Evolutionary conservation across 2,797 vertebrate genomes (phyloP).

Genomic region (Thripadectes ignobilis): DNA sequence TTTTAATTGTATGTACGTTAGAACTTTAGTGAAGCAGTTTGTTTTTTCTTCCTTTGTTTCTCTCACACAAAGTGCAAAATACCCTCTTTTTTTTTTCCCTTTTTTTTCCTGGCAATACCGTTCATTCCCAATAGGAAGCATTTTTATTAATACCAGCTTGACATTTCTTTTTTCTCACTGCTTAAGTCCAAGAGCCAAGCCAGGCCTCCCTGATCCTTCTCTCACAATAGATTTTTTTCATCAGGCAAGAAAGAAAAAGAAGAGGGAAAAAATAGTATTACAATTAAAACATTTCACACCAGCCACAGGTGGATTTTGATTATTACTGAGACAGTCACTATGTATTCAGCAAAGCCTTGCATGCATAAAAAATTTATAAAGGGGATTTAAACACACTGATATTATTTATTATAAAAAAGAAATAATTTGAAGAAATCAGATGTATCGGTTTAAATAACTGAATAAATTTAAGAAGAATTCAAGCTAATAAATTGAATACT

Average conservation of each 20-base stretch:
- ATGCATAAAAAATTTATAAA: not conserved
- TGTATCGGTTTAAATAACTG: not conserved
- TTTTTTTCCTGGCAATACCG: slow-evolving; percentile 54
- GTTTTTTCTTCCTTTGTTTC: slow-evolving; percentile 49
- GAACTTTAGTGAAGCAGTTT: not conserved
- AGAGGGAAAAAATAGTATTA: not conserved
- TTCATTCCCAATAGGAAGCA: slow-evolving; percentile 65
- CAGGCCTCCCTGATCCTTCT: not conserved
- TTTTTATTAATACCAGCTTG: slow-evolving; percentile 70
- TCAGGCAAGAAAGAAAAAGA: not conserved
- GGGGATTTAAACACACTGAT: not conserved
- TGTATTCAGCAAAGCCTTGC: not conserved
- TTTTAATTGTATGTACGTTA: not conserved
- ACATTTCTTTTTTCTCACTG: slow-evolving; percentile 53
- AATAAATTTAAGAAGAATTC: not conserved
- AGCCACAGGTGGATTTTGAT: slow-evolving; percentile 22
- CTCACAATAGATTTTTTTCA: slow-evolving; percentile 12
- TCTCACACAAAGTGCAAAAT: slow-evolving; percentile 69
- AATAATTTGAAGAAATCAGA: not conserved
- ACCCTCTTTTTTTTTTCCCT: slow-evolving; percentile 40
- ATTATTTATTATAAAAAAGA: not conserved
- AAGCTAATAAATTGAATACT: not conserved
- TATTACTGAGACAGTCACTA: not conserved
- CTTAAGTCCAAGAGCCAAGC: slow-evolving; percentile 7
- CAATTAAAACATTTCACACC: not conserved